Evolutionary conservation across 2,888 invertebrate species (phyloP).

Genomic region (Laothoe populi): DNA sequence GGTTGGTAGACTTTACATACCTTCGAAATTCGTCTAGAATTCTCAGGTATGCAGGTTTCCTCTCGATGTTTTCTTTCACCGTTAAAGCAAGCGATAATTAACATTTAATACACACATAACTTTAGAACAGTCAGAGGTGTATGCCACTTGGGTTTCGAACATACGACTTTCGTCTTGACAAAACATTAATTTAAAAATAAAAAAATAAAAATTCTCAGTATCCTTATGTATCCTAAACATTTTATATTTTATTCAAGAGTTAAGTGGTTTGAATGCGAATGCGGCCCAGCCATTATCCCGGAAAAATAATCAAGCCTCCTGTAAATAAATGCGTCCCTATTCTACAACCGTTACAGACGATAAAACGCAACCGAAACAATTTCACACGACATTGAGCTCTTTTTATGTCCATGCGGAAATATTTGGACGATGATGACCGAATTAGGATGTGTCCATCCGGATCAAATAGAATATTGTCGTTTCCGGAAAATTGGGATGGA

Average conservation of each 20-base stretch:
- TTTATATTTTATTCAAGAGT: background rate
- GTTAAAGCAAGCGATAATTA: no score
- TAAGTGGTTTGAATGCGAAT: background rate
- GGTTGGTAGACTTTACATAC: no score
- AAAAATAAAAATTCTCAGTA: background rate
- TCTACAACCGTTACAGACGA: slow-evolving; percentile 25
- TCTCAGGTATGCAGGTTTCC: no score
- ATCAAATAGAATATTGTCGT: background rate
- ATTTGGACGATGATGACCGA: slow-evolving; percentile 28
- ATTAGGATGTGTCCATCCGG: slow-evolving; percentile 8
- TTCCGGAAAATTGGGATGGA: no score
- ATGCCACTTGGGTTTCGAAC: no score
- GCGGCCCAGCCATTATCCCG: background rate
- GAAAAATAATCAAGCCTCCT: slow-evolving; percentile 4
- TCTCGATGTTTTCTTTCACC: no score
- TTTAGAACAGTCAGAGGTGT: no score
- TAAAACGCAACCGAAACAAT: slow-evolving; percentile 34
- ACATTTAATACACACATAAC: no score
- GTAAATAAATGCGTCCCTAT: slow-evolving; percentile 27
- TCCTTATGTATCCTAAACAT: background rate
- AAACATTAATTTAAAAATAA: no score
- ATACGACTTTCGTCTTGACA: no score
- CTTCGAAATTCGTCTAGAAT: no score
- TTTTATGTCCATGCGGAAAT: slow-evolving; percentile 33
- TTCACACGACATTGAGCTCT: slow-evolving; percentile 39